These are phyloP conservation scores for Isurus oxyrinchus DNA, from an alignment of 2,113 vertebrate genomes.

Conservation along the genomic window DNA sequence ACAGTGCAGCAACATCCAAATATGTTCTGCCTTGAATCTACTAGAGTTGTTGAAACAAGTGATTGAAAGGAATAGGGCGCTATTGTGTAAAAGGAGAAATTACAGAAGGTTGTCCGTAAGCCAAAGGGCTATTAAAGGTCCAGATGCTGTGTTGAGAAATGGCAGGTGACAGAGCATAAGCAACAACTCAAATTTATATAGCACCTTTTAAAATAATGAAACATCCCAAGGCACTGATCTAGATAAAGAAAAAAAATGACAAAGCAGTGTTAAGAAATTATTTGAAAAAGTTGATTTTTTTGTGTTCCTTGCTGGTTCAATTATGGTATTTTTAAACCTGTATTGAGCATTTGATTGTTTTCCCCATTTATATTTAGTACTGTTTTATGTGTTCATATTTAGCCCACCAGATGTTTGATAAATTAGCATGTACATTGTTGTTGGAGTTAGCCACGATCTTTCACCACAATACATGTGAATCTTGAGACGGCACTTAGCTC, in stretches of 20 bases:
- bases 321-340: not conserved
- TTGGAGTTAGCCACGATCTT: not conserved
- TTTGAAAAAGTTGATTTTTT: not conserved
- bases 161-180: too few species aligned
- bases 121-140: too few species aligned
- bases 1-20: too few species aligned
- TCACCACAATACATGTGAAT: not conserved
- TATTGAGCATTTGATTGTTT: not conserved
- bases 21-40: too few species aligned
- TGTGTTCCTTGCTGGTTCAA: not conserved
- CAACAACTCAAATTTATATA: too few species aligned
- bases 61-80: too few species aligned
- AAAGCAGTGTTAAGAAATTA: not conserved
- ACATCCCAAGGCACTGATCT: not conserved
- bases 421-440: not conserved
- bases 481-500: not conserved
- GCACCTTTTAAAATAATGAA: too few species aligned
- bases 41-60: too few species aligned
- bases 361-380: not conserved
- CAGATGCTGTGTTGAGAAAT: too few species aligned
- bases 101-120: too few species aligned
- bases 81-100: too few species aligned
- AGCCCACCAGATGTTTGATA: not conserved
- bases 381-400: not conserved
- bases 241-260: not conserved